Evolutionary conservation across 2,888 invertebrate species (phyloP).

Genomic region (Plebejus anna): DNA sequence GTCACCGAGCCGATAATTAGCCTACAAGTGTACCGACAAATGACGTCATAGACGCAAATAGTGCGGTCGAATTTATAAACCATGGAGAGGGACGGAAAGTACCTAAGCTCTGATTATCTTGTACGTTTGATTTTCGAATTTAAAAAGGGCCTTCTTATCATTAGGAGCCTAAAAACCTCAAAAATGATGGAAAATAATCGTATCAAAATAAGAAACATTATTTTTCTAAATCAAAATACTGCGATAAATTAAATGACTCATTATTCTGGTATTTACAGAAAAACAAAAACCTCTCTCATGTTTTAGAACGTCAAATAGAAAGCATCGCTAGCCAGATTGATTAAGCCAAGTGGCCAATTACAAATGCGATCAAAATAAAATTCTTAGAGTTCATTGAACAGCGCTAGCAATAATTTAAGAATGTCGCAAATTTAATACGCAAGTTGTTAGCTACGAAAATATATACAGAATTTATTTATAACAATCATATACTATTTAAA

Average conservation of each 20-base stretch:
- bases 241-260: neutral
- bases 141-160: neutral
- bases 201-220: neutral
- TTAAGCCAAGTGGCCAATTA: conserved; percentile 2
- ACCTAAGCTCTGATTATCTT: neutral
- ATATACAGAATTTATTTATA: conserved; percentile 12
- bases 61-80: neutral
- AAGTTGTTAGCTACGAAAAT: neutral
- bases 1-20: conserved; percentile 42
- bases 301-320: neutral
- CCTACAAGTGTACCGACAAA: neutral
- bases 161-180: neutral
- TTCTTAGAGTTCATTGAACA: conserved; percentile 5
- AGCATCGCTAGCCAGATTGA: neutral
- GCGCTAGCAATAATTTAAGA: neutral
- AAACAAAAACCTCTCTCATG: conserved; percentile 14
- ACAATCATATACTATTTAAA: conserved; percentile 3
- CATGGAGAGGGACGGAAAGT: neutral
- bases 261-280: neutral
- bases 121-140: neutral
- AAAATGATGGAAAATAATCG: neutral
- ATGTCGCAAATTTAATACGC: conserved; percentile 9
- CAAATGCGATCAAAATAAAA: conserved; percentile 10
- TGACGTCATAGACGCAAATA: neutral
- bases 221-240: neutral